phyloP scores from a whole-genome alignment of 2,113 vertebrate genomes.

The Pongo abelii region DNA sequence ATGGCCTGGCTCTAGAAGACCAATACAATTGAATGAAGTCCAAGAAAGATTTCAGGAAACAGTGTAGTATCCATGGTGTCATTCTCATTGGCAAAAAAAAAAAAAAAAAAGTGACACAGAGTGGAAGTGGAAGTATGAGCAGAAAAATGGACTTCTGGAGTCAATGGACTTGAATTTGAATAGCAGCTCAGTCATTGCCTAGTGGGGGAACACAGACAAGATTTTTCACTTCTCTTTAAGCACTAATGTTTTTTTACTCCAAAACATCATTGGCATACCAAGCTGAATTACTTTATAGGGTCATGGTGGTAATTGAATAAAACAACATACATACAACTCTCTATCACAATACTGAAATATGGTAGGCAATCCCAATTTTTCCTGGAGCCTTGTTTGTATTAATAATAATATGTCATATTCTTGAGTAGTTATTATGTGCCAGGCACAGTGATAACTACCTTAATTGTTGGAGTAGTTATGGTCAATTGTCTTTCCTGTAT shows the following conservation, averaged over 20 bases:
- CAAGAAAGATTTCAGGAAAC: neutral
- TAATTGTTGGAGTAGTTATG: neutral
- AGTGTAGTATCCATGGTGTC: neutral
- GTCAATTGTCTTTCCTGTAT: neutral
- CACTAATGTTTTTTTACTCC: neutral
- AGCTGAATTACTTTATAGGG: neutral
- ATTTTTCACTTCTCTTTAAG: neutral
- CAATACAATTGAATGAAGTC: neutral
- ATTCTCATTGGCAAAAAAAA: neutral
- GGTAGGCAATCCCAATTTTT: neutral
- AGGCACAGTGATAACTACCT: neutral
- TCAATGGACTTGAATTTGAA: neutral
- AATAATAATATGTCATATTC: neutral
- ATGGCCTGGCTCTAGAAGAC: neutral
- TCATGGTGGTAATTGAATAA: neutral
- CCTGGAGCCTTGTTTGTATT: neutral
- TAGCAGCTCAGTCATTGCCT: neutral
- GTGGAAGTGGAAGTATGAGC: neutral
- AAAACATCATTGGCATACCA: neutral
- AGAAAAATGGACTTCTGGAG: neutral
- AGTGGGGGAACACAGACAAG: neutral
- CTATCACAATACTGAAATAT: neutral
- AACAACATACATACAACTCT: neutral
- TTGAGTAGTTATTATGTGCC: neutral
- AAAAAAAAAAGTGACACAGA: neutral